Conservation (phyloP, 2,888 invertebrate genomes). For the Nemotelus pantherinus region DNA sequence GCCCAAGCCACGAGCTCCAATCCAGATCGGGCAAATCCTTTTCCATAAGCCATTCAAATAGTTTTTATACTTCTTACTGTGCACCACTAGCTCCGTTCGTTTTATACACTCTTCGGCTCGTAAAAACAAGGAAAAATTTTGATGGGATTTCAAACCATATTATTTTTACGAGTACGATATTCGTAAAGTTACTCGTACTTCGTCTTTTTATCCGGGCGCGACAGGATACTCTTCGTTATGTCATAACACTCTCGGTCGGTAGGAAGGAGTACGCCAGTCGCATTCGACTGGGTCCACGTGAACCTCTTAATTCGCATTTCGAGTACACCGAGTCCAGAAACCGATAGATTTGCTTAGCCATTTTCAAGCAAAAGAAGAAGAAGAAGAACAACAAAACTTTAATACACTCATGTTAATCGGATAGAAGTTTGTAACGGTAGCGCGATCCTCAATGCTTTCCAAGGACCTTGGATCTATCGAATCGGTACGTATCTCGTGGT, state of each 20-base stretch:
- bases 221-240: neutral
- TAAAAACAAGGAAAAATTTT: conserved; percentile 33
- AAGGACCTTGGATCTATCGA: no score
- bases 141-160: conserved; percentile 41
- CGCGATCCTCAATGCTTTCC: no score
- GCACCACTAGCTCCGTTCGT: neutral
- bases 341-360: no score
- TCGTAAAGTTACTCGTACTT: conserved; percentile 11
- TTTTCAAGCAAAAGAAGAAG: no score
- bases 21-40: conserved; percentile 7
- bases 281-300: conserved; percentile 31
- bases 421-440: conserved; percentile 1
- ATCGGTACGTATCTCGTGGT: neutral
- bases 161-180: conserved; percentile 29
- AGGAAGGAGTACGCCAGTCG: no score
- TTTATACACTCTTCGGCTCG: neutral
- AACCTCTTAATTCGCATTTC: conserved; percentile 10
- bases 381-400: neutral
- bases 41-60: neutral
- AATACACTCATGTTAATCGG: conserved; percentile 29
- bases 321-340: no score
- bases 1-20: neutral
- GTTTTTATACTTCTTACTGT: neutral
- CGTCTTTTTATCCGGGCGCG: neutral
- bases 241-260: neutral